phyloP scores from a whole-genome alignment of 1,140 invertebrate genomes.

The Plodia interpunctella region DNA sequence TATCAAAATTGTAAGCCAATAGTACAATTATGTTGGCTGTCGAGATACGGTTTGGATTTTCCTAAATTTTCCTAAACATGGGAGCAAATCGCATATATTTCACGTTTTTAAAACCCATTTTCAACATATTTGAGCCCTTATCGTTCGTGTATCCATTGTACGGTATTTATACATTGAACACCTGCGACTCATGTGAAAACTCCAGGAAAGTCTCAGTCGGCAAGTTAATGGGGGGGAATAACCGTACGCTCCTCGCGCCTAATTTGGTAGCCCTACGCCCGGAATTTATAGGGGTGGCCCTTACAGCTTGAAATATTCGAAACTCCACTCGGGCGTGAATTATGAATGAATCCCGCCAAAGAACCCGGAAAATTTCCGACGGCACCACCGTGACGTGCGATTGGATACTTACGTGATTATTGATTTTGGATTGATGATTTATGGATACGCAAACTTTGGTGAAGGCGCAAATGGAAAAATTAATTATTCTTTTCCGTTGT shows the following conservation, averaged over 20 bases:
- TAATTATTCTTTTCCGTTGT: too few relatives aligned
- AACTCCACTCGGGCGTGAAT: conserved; percentile 72
- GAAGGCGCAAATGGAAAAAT: too few relatives aligned
- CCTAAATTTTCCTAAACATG: too few relatives aligned
- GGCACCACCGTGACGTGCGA: conserved; percentile 39
- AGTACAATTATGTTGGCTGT: too few relatives aligned
- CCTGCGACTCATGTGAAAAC: conserved; percentile 57
- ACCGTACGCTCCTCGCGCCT: conserved; percentile 70
- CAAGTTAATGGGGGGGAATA: conserved; percentile 52
- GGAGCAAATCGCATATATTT: too few relatives aligned
- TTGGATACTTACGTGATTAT: conserved; percentile 28
- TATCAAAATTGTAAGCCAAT: too few relatives aligned
- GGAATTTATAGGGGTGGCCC: conserved; percentile 69
- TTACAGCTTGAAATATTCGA: conserved; percentile 73
- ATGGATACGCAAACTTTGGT: not conserved
- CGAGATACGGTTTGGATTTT: too few relatives aligned
- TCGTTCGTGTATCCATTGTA: not conserved
- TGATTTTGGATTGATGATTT: conserved; percentile 16
- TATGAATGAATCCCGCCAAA: conserved; percentile 76
- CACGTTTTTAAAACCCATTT: too few relatives aligned
- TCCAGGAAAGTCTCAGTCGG: conserved; percentile 49
- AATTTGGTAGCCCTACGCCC: conserved; percentile 74
- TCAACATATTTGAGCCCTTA: not conserved
- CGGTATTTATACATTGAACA: conserved; percentile 25
- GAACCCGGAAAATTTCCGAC: conserved; percentile 74